Evolutionary conservation across 2,888 invertebrate genomes (phyloP), one percentile per base, ranked within the genome.

Genomic region (Athripsodes cinereus): DNA sequence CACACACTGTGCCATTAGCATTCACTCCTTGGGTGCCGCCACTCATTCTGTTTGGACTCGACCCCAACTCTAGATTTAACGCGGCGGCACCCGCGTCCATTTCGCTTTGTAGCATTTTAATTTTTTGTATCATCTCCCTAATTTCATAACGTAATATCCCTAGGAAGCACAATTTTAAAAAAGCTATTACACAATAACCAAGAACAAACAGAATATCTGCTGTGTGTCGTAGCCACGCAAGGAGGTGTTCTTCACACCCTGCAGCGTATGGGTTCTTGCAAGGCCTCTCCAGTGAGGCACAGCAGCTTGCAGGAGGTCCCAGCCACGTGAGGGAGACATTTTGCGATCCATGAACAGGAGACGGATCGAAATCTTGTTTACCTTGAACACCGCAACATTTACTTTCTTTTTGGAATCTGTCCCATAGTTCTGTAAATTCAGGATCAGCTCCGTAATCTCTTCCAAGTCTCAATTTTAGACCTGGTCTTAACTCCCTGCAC

Each of bases 41-140:
- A 57, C 80, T 80, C 62, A 81, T 80, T 21, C 58, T 76, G 53
- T 76, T 65, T 10, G 77, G 77, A 60, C 77, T 77, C 19, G 75
- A 70, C 47, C 78, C 78, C 21, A 76, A 67, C 44, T 79, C 70
- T 65, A 79, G 54, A 58, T 70, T 66, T 57, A 64, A 66, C 61
- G 66, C 66, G 58, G 67, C 64, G 67, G 79, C 79, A 1, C 78
- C 76, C 46, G 78, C 76, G 50, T 83, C 81, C 64, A 82, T 72
- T 69, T 88, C 88, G 60, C 81, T 84, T 67, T 84, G 84, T 62
- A 92, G 78, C 70, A 92, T 82, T 69, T 87, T 85, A 71, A 92
- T 92, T 78, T 92, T 92, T 72, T 92, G 90, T 69, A 92, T 91
- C 92, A 92, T 92, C 74, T 92, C 92, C 65, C 88, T 84, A 69